Evolutionary conservation across 2,797 vertebrate species (phyloP).

Genomic region (Ambastaia sidthimunki): DNA sequence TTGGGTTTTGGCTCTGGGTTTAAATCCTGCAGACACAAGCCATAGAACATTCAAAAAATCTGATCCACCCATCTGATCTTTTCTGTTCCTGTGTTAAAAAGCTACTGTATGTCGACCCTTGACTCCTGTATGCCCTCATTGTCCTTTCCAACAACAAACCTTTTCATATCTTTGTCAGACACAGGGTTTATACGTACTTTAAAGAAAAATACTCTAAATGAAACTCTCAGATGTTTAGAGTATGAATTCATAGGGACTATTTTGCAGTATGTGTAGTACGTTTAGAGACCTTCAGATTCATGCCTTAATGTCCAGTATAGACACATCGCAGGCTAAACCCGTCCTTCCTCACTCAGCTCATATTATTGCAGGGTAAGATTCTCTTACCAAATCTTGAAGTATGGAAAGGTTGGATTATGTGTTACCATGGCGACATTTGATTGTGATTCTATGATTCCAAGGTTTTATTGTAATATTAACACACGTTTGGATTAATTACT

Average conservation of each 20-base stretch:
- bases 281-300: conserved; percentile 54
- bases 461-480: neutral
- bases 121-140: neutral
- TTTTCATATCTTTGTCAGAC: conserved; percentile 3
- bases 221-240: neutral
- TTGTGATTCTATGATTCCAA: neutral
- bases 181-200: conserved; percentile 19
- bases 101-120: conserved; percentile 1
- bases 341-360: conserved; percentile 26
- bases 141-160: neutral
- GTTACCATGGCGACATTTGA: neutral
- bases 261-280: conserved; percentile 8
- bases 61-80: conserved; percentile 35
- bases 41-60: conserved; percentile 18
- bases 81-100: conserved; percentile 34
- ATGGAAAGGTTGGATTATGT: neutral
- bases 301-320: conserved; percentile 69
- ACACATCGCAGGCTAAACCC: conserved; percentile 28
- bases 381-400: neutral
- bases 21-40: conserved; percentile 20
- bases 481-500: neutral
- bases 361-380: neutral
- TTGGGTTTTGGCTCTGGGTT: neutral
- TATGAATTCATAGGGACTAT: conserved; percentile 23
- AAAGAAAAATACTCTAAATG: neutral